Evolutionary conservation across 2,113 vertebrate species (phyloP).

Genomic region (Camelus dromedarius): DNA sequence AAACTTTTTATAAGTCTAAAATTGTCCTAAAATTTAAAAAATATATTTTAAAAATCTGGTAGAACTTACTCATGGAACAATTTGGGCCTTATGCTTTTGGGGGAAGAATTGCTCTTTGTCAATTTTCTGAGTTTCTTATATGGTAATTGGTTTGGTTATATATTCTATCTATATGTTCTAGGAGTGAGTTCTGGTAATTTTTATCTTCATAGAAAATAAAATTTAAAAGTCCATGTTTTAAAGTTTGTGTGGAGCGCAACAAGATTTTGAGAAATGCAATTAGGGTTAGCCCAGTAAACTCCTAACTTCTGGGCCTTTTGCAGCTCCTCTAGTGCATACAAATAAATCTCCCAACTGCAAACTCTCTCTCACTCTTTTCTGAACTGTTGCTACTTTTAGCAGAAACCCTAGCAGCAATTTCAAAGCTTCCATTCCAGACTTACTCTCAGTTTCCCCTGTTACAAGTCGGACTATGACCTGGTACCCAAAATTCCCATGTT

Average conservation of each 20-base stretch:
- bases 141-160: neutral
- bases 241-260: neutral
- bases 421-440: neutral
- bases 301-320: neutral
- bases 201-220: conserved; percentile 10
- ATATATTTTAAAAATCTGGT: neutral
- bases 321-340: neutral
- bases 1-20: neutral
- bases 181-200: neutral
- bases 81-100: neutral
- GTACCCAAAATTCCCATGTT: neutral
- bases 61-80: conserved; percentile 36
- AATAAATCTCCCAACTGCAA: neutral
- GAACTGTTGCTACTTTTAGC: neutral
- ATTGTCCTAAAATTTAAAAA: neutral
- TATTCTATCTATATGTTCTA: neutral
- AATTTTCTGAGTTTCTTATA: neutral
- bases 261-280: neutral
- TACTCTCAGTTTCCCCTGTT: neutral
- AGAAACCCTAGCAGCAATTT: conserved; percentile 12
- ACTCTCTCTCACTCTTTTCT: neutral
- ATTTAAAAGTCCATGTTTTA: neutral
- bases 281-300: neutral
- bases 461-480: neutral
- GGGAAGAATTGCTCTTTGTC: neutral